Evolutionary conservation across 1,140 invertebrate species (phyloP).

Genomic region (Neoseiulus cucumeris): DNA sequence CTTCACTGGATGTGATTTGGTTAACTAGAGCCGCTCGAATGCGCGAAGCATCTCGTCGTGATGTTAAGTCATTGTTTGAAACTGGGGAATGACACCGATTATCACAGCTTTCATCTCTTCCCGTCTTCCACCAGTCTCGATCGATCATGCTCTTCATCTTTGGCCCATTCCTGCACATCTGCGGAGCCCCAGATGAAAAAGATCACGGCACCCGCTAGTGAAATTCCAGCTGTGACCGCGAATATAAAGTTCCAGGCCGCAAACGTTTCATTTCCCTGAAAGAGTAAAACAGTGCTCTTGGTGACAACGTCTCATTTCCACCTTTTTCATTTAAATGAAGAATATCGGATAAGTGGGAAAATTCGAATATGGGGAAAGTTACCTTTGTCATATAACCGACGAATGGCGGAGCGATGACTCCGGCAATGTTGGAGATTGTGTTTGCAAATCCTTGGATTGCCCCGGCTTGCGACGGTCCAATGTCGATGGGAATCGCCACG

Average conservation of each 20-base stretch:
- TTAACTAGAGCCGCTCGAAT: no score
- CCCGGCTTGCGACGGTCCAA: not conserved
- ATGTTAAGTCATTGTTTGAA: no score
- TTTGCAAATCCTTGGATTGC: slow-evolving; percentile 1
- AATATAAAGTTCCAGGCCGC: not conserved
- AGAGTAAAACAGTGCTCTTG: no score
- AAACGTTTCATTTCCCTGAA: not conserved
- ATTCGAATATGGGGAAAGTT: not conserved
- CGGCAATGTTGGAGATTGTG: not conserved
- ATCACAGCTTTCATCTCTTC: no score
- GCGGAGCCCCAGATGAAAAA: slow-evolving; percentile 6
- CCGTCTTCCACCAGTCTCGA: no score
- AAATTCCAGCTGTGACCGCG: not conserved
- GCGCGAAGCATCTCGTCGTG: no score
- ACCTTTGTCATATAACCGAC: not conserved
- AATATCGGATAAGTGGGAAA: not conserved
- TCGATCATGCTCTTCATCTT: not conserved
- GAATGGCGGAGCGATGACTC: not conserved
- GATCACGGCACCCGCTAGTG: not conserved
- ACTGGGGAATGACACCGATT: no score
- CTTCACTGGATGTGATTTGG: no score
- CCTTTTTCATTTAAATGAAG: not conserved
- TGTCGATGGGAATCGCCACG: not conserved
- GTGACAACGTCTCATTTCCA: not conserved
- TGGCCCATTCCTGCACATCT: not conserved